A percentile compares a stretch with the other conserved stretches of the same genome.
phyloP scores from a whole-genome alignment of 2,888 invertebrate genomes.

The Empis stercorea region DNA sequence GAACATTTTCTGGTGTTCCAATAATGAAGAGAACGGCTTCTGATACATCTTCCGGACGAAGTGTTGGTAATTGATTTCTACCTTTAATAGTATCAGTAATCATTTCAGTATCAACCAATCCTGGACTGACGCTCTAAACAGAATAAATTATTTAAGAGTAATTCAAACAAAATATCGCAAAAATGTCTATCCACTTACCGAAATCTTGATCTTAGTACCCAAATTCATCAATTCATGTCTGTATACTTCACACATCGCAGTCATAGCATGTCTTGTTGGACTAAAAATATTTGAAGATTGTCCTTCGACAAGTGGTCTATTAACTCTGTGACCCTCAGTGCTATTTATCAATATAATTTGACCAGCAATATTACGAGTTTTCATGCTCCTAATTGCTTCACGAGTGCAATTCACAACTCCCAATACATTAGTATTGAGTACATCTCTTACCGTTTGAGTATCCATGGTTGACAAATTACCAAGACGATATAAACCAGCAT shows the following conservation, averaged over 20 bases:
- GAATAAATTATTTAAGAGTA: neutral
- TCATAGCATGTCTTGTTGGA: slow-evolving; percentile 16
- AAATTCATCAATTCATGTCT: slow-evolving; percentile 16
- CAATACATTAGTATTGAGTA: slow-evolving; percentile 32
- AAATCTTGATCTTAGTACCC: slow-evolving; percentile 16
- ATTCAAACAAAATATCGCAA: neutral
- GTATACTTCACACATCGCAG: slow-evolving; percentile 15
- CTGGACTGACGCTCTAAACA: slow-evolving; percentile 11
- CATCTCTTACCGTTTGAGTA: slow-evolving; percentile 10
- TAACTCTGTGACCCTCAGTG: slow-evolving; percentile 14
- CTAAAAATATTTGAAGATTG: slow-evolving; percentile 15
- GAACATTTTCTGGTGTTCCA: neutral
- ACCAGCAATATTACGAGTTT: slow-evolving; percentile 25
- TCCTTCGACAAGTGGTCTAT: slow-evolving; percentile 1
- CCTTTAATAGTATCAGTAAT: neutral
- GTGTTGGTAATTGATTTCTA: neutral
- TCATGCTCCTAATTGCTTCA: slow-evolving; percentile 35
- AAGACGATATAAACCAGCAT: slow-evolving; percentile 33
- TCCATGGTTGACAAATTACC: neutral
- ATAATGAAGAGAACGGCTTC: neutral
- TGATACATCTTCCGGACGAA: neutral
- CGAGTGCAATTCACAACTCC: slow-evolving; percentile 31
- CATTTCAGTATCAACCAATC: slow-evolving; percentile 4
- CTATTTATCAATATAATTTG: slow-evolving; percentile 34
- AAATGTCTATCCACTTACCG: slow-evolving; percentile 16